These are phyloP conservation scores for Mythimna albipuncta DNA, from an alignment of 2,888 invertebrate species.

Conservation along the genomic window DNA sequence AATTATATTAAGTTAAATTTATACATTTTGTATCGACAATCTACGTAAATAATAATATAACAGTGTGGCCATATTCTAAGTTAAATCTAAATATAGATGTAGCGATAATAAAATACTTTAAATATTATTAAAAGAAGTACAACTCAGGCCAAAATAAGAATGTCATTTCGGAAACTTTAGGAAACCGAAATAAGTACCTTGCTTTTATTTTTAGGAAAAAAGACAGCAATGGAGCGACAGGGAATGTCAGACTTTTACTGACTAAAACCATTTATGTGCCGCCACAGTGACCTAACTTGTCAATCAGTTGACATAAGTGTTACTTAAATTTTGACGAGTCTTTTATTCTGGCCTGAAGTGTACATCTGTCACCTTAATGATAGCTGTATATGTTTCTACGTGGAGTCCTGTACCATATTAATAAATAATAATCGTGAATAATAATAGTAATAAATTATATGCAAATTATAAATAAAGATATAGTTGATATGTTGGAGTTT, in stretches of 20 bases:
- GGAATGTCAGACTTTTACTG: no score
- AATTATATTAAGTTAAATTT: no score
- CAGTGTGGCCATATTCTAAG: constrained; percentile 25
- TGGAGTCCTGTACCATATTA: constrained; percentile 63
- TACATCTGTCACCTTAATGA: constrained; percentile 25
- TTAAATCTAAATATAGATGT: constrained; percentile 11
- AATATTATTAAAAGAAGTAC: constrained; percentile 9
- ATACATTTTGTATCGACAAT: no score
- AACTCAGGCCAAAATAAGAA: constrained; percentile 17
- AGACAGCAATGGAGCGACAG: no score
- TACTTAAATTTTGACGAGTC: neutral
- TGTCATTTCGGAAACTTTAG: no score
- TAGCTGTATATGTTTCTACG: constrained; percentile 59
- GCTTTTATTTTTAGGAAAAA: no score
- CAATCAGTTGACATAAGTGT: no score
- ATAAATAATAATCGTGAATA: constrained; percentile 47
- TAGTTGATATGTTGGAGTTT: constrained; percentile 66
- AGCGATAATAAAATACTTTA: constrained; percentile 10
- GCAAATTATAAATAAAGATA: constrained; percentile 66
- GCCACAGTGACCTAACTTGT: no score
- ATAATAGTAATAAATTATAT: constrained; percentile 58
- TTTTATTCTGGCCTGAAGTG: constrained; percentile 21
- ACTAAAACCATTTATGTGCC: no score
- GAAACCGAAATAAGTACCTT: no score
- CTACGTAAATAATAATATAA: neutral